Percentiles rank a stretch among this genome's conserved stretches.
Evolutionary conservation across 2,797 vertebrate species (phyloP).

Genomic region (Pteropus rufus): DNA sequence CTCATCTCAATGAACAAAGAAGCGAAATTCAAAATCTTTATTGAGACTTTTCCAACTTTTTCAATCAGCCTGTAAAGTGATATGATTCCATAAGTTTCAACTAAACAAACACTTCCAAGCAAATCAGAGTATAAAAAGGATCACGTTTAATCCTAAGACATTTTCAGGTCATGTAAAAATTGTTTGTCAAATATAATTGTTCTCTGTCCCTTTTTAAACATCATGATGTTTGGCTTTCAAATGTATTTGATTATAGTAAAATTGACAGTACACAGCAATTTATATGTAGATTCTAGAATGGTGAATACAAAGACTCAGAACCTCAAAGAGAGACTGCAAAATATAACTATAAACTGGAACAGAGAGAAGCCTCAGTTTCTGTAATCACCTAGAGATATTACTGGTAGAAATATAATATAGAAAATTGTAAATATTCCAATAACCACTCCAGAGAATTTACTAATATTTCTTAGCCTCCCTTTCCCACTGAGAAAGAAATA

Average conservation of each 20-base stretch:
- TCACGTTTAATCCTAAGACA: constrained; percentile 64
- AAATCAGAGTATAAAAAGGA: constrained; percentile 62
- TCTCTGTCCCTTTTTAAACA: constrained; percentile 58
- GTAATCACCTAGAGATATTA: constrained; percentile 56
- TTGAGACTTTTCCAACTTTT: constrained; percentile 56
- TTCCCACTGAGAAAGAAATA: constrained; percentile 29
- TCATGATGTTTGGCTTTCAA: constrained; percentile 66
- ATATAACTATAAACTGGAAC: constrained; percentile 76
- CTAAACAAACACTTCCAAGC: constrained; percentile 54
- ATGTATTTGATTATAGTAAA: constrained; percentile 64
- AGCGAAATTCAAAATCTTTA: not conserved
- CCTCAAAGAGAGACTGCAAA: constrained; percentile 59
- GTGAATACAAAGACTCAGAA: constrained; percentile 69
- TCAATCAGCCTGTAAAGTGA: constrained; percentile 16
- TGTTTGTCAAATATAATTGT: constrained; percentile 69
- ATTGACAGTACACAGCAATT: constrained; percentile 69
- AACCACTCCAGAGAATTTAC: constrained; percentile 55
- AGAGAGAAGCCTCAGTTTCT: constrained; percentile 65
- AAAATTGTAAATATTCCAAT: constrained; percentile 67
- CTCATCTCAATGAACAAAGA: not conserved
- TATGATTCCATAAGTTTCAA: constrained; percentile 54
- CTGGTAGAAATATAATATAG: constrained; percentile 29
- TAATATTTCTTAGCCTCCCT: constrained; percentile 44
- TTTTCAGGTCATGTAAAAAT: constrained; percentile 75
- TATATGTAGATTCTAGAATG: constrained; percentile 77